These are phyloP conservation scores for Flexamia atlantica DNA, from an alignment of 2,888 invertebrate genomes.

Conservation along the genomic window DNA sequence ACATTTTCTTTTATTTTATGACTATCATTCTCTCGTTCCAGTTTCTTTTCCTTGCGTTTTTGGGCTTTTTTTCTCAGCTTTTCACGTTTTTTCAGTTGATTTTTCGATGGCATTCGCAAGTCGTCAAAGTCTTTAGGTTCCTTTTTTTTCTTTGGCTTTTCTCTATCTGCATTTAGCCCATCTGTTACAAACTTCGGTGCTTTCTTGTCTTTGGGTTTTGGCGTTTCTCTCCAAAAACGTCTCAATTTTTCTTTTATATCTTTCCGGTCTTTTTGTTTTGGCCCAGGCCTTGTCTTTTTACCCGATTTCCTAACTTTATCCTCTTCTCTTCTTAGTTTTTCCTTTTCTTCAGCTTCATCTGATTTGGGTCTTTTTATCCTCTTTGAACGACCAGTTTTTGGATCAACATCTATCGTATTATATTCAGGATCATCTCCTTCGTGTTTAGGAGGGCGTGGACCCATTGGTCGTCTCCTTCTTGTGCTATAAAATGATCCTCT, in stretches of 20 bases:
- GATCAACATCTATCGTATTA: background rate
- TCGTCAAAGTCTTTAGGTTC: background rate
- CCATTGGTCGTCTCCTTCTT: background rate
- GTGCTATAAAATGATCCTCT: background rate
- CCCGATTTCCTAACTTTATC: background rate
- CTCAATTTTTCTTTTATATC: background rate
- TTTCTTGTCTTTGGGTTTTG: background rate
- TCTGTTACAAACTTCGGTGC: background rate
- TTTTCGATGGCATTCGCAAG: conserved; percentile 5
- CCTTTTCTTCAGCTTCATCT: background rate
- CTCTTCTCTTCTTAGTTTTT: background rate
- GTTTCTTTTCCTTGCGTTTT: background rate
- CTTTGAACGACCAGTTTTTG: background rate
- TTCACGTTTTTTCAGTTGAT: conserved; percentile 2
- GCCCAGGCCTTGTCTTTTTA: background rate
- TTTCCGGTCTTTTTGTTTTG: conserved; percentile 1
- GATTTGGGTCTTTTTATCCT: background rate
- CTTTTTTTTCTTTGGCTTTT: background rate
- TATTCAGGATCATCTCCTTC: background rate
- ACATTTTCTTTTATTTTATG: background rate
- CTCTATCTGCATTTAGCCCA: background rate
- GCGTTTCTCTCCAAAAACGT: conserved; percentile 28
- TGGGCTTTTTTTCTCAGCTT: background rate
- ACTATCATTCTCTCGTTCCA: background rate
- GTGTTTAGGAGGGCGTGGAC: background rate